Conservation (phyloP, 2,888 invertebrate species). For the Nephrotoma guestfalica region DNA sequence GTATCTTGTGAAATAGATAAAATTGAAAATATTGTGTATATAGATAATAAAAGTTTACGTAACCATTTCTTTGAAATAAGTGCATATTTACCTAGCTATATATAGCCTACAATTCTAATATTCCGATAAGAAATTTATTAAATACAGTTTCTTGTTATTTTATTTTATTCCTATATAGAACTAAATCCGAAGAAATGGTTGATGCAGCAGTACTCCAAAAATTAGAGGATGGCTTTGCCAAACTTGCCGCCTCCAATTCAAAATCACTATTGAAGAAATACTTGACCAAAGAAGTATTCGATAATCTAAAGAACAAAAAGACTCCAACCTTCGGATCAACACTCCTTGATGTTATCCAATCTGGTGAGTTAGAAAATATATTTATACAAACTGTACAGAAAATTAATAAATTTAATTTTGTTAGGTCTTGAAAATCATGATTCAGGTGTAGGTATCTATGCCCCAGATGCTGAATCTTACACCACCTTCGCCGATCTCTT, state of each 20-base stretch:
- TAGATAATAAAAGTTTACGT: not conserved
- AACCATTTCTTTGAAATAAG: not conserved
- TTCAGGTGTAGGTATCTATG: slow-evolving; percentile 94
- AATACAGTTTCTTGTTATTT: slow-evolving; percentile 8
- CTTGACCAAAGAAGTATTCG: slow-evolving; percentile 81
- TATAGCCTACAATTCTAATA: not conserved
- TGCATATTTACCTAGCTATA: not conserved
- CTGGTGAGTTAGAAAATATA: slow-evolving; percentile 42
- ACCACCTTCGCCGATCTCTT: slow-evolving; percentile 83
- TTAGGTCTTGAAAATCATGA: slow-evolving; percentile 72
- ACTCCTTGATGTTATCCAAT: slow-evolving; percentile 87
- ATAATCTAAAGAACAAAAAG: slow-evolving; percentile 82
- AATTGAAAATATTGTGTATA: not conserved
- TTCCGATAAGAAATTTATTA: not conserved
- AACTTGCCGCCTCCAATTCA: slow-evolving; percentile 76
- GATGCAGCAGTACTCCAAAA: slow-evolving; percentile 84
- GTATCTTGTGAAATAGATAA: not conserved
- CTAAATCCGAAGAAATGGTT: slow-evolving; percentile 67
- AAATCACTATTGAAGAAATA: slow-evolving; percentile 95
- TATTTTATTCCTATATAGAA: slow-evolving; percentile 38
- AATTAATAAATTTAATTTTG: not conserved
- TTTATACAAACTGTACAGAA: not conserved
- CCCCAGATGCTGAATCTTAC: slow-evolving; percentile 93
- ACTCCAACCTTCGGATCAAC: slow-evolving; percentile 79
- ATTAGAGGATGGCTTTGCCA: slow-evolving; percentile 81